These are phyloP conservation scores for Actinernus sp. DNA, from an alignment of 92 coral and sea anemone genomes.

Conservation along the genomic window DNA sequence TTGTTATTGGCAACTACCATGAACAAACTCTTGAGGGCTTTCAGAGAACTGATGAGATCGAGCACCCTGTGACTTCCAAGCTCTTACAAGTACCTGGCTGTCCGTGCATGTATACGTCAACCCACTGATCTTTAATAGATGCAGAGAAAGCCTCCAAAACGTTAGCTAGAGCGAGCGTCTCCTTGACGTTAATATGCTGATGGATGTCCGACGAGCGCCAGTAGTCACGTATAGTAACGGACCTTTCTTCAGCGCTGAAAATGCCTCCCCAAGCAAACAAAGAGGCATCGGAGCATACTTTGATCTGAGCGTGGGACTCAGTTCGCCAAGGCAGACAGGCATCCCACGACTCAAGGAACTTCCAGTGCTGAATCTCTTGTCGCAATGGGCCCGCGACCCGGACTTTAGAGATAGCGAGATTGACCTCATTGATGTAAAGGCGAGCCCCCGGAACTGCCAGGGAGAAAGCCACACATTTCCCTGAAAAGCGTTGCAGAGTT, in stretches of 20 bases:
- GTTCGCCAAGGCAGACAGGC: not conserved
- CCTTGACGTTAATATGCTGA: not conserved
- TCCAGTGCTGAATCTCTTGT: not conserved
- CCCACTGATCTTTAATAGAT: too few species aligned
- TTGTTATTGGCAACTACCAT: too few species aligned
- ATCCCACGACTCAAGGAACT: not conserved
- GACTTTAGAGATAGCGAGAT: not conserved
- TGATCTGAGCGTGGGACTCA: not conserved
- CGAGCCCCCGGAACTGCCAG: not conserved
- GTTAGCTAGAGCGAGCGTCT: not conserved
- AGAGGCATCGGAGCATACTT: not conserved
- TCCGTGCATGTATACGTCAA: too few species aligned
- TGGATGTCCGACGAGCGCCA: not conserved
- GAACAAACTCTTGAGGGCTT: too few species aligned
- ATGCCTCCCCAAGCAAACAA: not conserved
- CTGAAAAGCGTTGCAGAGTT: not conserved
- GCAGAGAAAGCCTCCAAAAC: constrained; percentile 6
- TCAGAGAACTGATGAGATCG: too few species aligned
- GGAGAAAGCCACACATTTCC: not conserved
- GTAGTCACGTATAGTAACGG: not conserved
- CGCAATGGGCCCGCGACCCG: not conserved
- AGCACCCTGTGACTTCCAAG: not conserved
- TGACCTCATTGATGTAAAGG: not conserved
- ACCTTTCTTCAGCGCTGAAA: not conserved
- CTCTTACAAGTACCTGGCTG: not conserved